A percentile compares a stretch with the other conserved stretches of the same genome.
These are phyloP conservation scores for Esox niger DNA, from an alignment of 2,113 vertebrate species.

Conservation along the genomic window DNA sequence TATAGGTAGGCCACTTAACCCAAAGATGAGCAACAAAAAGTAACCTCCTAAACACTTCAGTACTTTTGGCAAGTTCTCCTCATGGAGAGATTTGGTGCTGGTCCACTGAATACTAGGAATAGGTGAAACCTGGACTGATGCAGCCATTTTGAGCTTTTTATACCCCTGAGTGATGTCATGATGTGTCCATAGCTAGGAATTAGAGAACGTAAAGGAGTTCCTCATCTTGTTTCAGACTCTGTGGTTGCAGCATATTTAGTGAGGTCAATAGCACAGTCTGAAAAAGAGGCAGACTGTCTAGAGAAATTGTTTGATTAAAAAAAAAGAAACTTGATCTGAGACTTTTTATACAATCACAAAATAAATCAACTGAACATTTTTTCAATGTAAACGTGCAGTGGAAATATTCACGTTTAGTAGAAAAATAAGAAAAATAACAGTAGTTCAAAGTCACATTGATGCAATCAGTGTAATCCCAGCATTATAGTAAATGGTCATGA, in stretches of 20 bases:
- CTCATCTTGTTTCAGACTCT: neutral
- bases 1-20: too few relatives aligned
- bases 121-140: slow-evolving; percentile 3
- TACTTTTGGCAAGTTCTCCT: neutral
- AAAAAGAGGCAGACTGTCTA: neutral
- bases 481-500: neutral
- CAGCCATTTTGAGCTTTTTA: slow-evolving; percentile 7
- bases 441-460: neutral
- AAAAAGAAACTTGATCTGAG: neutral
- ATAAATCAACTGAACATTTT: neutral
- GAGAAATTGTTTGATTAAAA: neutral
- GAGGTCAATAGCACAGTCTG: neutral
- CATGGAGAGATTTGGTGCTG: neutral
- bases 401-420: neutral
- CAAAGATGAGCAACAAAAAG: neutral
- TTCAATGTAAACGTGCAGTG: neutral
- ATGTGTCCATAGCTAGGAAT: neutral
- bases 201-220: neutral
- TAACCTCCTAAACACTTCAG: neutral
- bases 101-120: slow-evolving; percentile 20
- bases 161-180: slow-evolving; percentile 23
- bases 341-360: neutral
- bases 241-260: neutral
- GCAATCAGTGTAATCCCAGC: neutral
- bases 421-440: too few relatives aligned